Base-by-base conservation (phyloP, 2,113 vertebrate species). In the Papio anubis region DNA sequence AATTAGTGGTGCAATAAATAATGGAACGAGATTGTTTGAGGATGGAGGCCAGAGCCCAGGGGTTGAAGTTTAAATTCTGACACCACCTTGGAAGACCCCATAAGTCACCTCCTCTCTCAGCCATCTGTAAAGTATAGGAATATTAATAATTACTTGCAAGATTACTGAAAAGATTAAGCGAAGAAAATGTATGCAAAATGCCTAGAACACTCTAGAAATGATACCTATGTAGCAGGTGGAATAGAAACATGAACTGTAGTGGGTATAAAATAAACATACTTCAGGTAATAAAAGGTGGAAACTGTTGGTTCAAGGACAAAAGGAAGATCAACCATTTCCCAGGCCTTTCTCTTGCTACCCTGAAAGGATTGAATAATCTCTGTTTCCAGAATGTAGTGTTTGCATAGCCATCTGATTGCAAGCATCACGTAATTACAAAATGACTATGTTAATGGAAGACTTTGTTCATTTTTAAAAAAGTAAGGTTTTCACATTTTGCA, bases 401-500 rank as follows among this genome's bases (percentile, higher is more conserved):
- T 94, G 48, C 11, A n/a, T 52, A 94, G n/a, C 61, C 75, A 68
- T 83, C 43, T 87, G 25, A 94, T 93, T 68, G 32, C 35, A 92
- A 73, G 83, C 3, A 57, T 9, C 48, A 85, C 23, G 40, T 92
- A 88, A 97, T 90, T 95, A 93, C 6, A 84, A 79, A 90, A 87
- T 92, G 40, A 12, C 14, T 57, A 18, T 76, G 12, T 75, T 90
- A 96, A 95, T 94, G 27, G 57, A 76, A 94, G 25, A 73, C 73
- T 96, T 38, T 76, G 40, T 88, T 86, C 9, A 78, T 94, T 86
- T 97, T 85, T 82, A 23, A 27, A n/a, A 96, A 98, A 98, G 96
- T 97, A 76, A 92, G 98, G 92, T 98, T 98, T 98, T 95, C 83
- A 97, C 97, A 98, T 98, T 97, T 98, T 98, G 94, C 89, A 98